Conservation (phyloP, 2,113 vertebrate species). For the Camelus bactrianus region DNA sequence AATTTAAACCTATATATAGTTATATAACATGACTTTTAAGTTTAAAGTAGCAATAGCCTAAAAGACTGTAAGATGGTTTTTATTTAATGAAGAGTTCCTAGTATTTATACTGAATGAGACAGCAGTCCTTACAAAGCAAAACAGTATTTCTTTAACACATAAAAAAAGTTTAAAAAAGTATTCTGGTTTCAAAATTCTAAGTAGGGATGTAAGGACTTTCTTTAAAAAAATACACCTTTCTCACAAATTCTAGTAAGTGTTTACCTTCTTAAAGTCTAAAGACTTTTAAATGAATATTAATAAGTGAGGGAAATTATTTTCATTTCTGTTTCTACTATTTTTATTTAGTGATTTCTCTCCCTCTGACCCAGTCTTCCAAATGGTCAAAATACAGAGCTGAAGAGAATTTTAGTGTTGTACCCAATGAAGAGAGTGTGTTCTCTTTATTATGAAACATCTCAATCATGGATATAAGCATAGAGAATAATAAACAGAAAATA, state of each 20-base stretch:
- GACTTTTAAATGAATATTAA: neutral
- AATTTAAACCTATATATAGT: neutral
- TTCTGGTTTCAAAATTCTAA: neutral
- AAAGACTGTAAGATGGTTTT: neutral
- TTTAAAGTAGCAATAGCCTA: neutral
- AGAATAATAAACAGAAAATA: neutral
- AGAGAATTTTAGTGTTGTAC: neutral
- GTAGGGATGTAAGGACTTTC: neutral
- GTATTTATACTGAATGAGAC: neutral
- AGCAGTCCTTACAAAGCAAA: constrained; percentile 4
- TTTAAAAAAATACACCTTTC: neutral
- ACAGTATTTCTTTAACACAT: neutral
- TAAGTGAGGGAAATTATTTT: neutral
- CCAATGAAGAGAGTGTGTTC: neutral
- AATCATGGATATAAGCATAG: neutral
- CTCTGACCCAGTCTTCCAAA: neutral
- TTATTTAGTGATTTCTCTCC: neutral
- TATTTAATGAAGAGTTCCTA: neutral
- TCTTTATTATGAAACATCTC: neutral
- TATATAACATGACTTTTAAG: neutral
- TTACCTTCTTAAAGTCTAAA: neutral
- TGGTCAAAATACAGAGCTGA: neutral
- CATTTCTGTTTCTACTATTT: neutral
- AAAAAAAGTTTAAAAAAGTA: neutral
- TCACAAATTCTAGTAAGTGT: neutral